These are phyloP conservation scores for Sinocyclocheilus rhinocerous DNA, from an alignment of 2,113 vertebrate species.

Conservation along the genomic window DNA sequence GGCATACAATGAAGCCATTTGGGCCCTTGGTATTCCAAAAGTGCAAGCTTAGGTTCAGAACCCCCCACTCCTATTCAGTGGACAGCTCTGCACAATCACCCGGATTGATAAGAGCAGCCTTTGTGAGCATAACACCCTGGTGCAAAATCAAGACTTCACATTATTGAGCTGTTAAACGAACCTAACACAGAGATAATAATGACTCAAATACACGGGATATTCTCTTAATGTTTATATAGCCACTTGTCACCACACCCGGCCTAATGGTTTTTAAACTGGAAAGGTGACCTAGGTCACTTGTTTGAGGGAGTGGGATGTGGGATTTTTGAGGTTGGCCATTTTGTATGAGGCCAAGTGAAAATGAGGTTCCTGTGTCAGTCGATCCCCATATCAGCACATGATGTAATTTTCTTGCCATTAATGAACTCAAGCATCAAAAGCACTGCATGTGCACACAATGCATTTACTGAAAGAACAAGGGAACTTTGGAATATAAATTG, in stretches of 20 bases:
- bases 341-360: neutral
- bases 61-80: slow-evolving; percentile 50
- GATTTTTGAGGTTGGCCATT: slow-evolving; percentile 6
- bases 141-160: neutral
- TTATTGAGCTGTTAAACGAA: neutral
- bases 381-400: neutral
- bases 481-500: neutral
- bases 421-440: neutral
- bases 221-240: neutral
- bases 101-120: slow-evolving; percentile 40
- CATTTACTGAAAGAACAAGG: slow-evolving; percentile 19
- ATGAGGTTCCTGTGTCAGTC: slow-evolving; percentile 13
- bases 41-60: slow-evolving; percentile 40
- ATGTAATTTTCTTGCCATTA: neutral
- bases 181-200: neutral
- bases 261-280: neutral
- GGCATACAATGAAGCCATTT: slow-evolving; percentile 62
- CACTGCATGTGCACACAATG: neutral
- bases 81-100: slow-evolving; percentile 28
- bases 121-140: slow-evolving; percentile 36
- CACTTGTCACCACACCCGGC: neutral
- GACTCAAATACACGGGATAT: neutral
- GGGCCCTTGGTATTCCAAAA: slow-evolving; percentile 58
- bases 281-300: neutral
- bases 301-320: slow-evolving; percentile 21